Percentiles rank a stretch among this genome's conserved stretches.
phyloP scores from a whole-genome alignment of 1,140 invertebrate genomes.

The Drosophila bifasciata region DNA sequence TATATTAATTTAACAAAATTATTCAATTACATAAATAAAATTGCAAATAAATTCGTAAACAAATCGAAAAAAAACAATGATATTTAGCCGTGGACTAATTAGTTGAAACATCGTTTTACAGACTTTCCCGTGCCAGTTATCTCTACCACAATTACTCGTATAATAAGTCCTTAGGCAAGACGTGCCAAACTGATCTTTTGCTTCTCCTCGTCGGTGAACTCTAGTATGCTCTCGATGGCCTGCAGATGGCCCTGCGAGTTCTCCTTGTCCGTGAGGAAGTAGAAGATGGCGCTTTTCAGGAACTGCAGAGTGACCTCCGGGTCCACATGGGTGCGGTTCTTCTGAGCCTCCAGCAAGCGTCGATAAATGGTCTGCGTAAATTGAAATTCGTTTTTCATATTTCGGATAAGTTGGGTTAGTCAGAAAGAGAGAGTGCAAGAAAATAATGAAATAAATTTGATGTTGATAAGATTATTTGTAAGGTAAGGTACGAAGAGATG shows the following conservation, averaged over 20 bases:
- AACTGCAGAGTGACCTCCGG: constrained; percentile 94
- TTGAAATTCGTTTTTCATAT: constrained; percentile 2
- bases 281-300: constrained; percentile 95
- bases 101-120: constrained; percentile 69
- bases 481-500: constrained; percentile 30
- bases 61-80: constrained; percentile 62
- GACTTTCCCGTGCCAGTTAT: constrained; percentile 28
- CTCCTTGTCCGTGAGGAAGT: constrained; percentile 94
- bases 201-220: constrained; percentile 90
- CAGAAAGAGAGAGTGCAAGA: constrained; percentile 47
- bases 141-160: constrained; percentile 9
- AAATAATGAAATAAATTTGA: constrained; percentile 41
- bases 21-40: constrained; percentile 71
- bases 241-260: constrained; percentile 92
- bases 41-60: constrained; percentile 64
- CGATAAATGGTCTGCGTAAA: constrained; percentile 91
- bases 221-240: constrained; percentile 94
- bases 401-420: constrained; percentile 27
- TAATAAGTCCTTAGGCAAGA: constrained; percentile 36
- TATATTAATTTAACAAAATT: constrained; percentile 69
- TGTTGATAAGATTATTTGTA: constrained; percentile 46
- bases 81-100: constrained; percentile 70
- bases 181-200: constrained; percentile 89
- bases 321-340: constrained; percentile 88
- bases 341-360: constrained; percentile 90